Evolutionary conservation across 2,888 invertebrate genomes (phyloP).

Genomic region (Synergus japonicus): DNA sequence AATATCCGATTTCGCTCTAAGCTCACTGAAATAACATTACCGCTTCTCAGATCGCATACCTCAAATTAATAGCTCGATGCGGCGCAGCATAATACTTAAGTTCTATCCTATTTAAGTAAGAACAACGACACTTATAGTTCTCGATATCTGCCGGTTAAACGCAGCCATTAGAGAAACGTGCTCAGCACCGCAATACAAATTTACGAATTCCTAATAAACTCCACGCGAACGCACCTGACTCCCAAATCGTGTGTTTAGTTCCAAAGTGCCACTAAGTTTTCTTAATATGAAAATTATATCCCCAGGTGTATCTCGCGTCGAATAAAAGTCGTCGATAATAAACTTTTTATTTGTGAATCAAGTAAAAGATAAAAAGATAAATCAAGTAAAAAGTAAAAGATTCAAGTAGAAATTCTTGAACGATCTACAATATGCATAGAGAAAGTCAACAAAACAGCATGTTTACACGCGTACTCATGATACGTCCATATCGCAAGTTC

Average conservation of each 20-base stretch:
- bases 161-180: slow-evolving; percentile 56
- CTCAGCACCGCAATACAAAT: slow-evolving; percentile 53
- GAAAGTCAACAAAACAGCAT: too few species aligned
- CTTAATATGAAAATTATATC: too few species aligned
- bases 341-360: too few species aligned
- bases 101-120: slow-evolving; percentile 43
- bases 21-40: slow-evolving; percentile 56
- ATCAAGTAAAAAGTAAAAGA: too few species aligned
- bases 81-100: slow-evolving; percentile 5
- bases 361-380: too few species aligned
- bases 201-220: slow-evolving; percentile 50
- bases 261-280: too few species aligned
- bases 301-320: too few species aligned
- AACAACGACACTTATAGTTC: slow-evolving; percentile 50
- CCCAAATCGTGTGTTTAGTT: not conserved
- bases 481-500: too few species aligned
- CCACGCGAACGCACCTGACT: slow-evolving; percentile 1
- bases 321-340: too few species aligned
- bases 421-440: too few species aligned
- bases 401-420: too few species aligned
- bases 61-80: slow-evolving; percentile 55
- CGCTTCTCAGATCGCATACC: slow-evolving; percentile 47
- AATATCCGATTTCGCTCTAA: slow-evolving; percentile 56
- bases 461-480: too few species aligned
- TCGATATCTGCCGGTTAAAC: slow-evolving; percentile 57